phyloP scores from a whole-genome alignment of 2,888 invertebrate genomes.

The Drosophila quinaria region DNA sequence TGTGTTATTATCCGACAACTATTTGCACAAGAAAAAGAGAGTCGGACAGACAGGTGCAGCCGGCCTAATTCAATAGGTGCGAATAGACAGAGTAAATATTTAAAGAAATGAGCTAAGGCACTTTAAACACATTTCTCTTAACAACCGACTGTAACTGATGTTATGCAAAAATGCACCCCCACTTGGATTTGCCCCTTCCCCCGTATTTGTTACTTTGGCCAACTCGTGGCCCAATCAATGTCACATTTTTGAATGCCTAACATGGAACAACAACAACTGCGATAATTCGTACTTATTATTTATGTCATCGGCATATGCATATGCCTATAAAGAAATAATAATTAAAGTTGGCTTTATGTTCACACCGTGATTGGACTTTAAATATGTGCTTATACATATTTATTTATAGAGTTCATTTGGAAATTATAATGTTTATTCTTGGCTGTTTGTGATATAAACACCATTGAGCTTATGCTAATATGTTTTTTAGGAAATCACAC shows the following conservation, averaged over 20 bases:
- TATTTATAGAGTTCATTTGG: conserved; percentile 29
- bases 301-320: conserved; percentile 62
- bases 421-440: conserved; percentile 44
- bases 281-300: conserved; percentile 61
- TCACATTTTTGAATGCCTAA: conserved; percentile 45
- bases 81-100: conserved; percentile 65
- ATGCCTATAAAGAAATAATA: conserved; percentile 63
- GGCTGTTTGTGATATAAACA: conserved; percentile 21
- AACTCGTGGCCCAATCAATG: conserved; percentile 49
- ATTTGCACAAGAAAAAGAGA: conserved; percentile 69
- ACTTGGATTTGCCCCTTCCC: conserved; percentile 33
- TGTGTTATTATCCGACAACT: conserved; percentile 28
- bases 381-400: conserved; percentile 50
- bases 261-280: conserved; percentile 37
- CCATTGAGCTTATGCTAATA: conserved; percentile 61
- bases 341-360: conserved; percentile 76
- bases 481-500: conserved; percentile 36
- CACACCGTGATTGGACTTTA: conserved; percentile 61
- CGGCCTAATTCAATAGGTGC: conserved; percentile 66
- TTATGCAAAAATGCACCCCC: conserved; percentile 47
- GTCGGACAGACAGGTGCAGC: conserved; percentile 62
- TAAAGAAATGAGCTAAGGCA: conserved; percentile 52
- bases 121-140: conserved; percentile 29
- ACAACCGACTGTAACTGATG: conserved; percentile 14
- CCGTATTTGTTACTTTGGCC: conserved; percentile 32